Percentiles rank a stretch among this genome's conserved stretches.
Evolutionary conservation across 2,797 vertebrate species (phyloP).

Genomic region (Calcarius lapponicus): DNA sequence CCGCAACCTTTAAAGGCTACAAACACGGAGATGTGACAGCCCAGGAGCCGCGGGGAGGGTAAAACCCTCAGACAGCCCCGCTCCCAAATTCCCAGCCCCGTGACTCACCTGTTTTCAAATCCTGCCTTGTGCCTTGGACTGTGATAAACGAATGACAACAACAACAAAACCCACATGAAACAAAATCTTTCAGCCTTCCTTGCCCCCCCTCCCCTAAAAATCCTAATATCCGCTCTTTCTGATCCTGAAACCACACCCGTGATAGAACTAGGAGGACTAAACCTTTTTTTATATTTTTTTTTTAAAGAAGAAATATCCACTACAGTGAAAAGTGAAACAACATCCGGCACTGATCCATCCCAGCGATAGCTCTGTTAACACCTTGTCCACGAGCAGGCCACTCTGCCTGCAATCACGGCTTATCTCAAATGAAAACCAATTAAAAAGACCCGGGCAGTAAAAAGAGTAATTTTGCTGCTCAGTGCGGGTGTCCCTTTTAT

Average conservation of each 20-base stretch:
- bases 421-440: neutral
- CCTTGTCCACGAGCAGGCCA: neutral
- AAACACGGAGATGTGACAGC: neutral
- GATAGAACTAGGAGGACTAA: neutral
- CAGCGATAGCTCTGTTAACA: constrained; percentile 5
- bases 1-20: neutral
- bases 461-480: neutral
- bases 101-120: constrained; percentile 37
- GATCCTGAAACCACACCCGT: neutral
- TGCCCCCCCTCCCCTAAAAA: neutral
- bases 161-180: neutral
- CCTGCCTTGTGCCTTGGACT: neutral
- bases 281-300: neutral
- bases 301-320: neutral
- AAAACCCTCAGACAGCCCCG: neutral
- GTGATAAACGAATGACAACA: neutral
- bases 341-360: neutral
- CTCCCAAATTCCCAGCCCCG: neutral
- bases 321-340: neutral
- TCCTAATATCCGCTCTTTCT: neutral
- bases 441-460: neutral
- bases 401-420: neutral
- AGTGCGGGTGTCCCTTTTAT: neutral
- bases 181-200: neutral
- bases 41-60: neutral